Conservation (phyloP, 2,888 invertebrate genomes). For the Psococerastis gibbosa region DNA sequence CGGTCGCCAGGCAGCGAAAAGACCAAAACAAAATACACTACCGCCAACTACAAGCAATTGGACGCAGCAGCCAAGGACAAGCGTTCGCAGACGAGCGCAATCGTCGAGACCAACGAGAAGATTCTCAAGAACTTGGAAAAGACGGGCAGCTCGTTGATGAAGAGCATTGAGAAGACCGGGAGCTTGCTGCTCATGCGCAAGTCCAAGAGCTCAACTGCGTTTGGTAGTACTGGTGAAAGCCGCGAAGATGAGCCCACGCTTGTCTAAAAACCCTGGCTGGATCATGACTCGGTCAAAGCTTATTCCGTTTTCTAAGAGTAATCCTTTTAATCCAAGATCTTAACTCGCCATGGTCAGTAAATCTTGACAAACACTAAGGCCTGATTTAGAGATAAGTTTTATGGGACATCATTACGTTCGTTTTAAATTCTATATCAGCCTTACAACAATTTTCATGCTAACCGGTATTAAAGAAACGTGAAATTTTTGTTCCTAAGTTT, state of each 20-base stretch:
- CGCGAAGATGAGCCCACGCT: conserved; percentile 6
- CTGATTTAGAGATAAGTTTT: too few species aligned
- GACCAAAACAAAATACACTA: conserved; percentile 4
- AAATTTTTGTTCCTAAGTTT: too few species aligned
- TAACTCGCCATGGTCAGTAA: too few species aligned
- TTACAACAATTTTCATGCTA: too few species aligned
- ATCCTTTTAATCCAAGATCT: too few species aligned
- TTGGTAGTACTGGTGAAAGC: conserved; percentile 6
- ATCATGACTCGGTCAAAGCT: too few species aligned
- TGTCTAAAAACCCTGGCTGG: conserved; percentile 2
- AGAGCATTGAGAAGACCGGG: conserved; percentile 8
- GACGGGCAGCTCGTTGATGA: conserved; percentile 7
- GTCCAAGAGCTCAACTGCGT: conserved; percentile 6
- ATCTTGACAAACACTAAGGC: too few species aligned
- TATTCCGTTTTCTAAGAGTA: too few species aligned
- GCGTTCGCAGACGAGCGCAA: conserved; percentile 1
- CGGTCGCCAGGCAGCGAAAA: conserved; percentile 4
- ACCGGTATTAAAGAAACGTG: too few species aligned
- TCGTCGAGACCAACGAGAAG: conserved; percentile 8
- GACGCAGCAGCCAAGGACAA: conserved; percentile 7
- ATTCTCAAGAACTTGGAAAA: conserved; percentile 7
- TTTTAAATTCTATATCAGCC: too few species aligned
- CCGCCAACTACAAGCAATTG: conserved; percentile 6
- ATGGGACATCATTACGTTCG: too few species aligned
- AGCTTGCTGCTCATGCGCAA: conserved; percentile 9